Evolutionary conservation across 1,140 invertebrate genomes (phyloP), one percentile per base, ranked within the genome.

Genomic region (Idris sp.): DNA sequence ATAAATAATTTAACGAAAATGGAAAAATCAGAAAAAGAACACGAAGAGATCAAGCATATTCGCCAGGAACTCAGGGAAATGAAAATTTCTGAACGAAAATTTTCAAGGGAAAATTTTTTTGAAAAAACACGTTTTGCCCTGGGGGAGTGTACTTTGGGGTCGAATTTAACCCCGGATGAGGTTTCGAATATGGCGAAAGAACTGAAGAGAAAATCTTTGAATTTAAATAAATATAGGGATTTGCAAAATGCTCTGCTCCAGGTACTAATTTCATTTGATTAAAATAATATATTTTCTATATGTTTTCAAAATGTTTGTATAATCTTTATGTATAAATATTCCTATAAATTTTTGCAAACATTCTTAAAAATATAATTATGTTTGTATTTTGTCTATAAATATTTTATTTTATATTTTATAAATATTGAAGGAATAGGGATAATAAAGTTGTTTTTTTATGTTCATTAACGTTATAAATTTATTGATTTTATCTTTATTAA

Each of bases 161-260:
- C 15, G 16, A 22, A 51, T 31, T 83, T 76, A 26, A 74, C 49
- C 0, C 5, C 31, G 4, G 56, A 81, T 26, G 77, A 78, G 25
- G 49, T 87, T 4, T 7, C 31, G 3, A 18, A 43, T 16, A 61
- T 77, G 8, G 80, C 74, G 3, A 80, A 51, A 40, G 49, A 68
- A 4, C 53, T 87, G 2, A 83, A 75, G 18, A 86, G 78, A 38
- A 84, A 81, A 51, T 2, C 71, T 1, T 53, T 86, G n/a, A 25
- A 41, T 1, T 16, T 80, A 2, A 26, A 79, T 15, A 79, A 83
- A 13, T 87, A 86, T 26, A 74, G 49, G 15, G 48, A 77, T 25
- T 61, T 87, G 14, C 81, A 85, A 73, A 83, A 79, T 68, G 79
- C 81, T 35, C 69, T 87, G 10, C 75, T 87, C 26, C 83, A 87